phyloP scores from a whole-genome alignment of 2,888 invertebrate genomes.

The Eupithecia centaureata region DNA sequence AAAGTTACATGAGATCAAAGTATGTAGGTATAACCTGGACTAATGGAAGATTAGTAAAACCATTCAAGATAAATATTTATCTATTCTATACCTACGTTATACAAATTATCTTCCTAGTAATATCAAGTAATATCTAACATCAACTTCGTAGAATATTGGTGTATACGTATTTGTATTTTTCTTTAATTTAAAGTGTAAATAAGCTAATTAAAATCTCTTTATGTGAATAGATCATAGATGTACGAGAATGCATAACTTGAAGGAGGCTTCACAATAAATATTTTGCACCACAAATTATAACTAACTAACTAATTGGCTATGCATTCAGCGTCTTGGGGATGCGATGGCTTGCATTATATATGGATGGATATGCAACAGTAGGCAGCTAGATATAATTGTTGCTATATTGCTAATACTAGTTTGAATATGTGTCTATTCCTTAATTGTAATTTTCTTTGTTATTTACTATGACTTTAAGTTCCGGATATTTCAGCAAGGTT shows the following conservation, averaged over 20 bases:
- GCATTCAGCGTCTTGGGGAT: no score
- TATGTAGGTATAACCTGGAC: slow-evolving; percentile 4
- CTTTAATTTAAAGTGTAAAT: background rate
- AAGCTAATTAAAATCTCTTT: background rate
- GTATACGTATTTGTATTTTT: background rate
- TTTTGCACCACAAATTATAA: background rate
- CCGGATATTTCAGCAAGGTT: background rate
- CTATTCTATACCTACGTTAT: background rate
- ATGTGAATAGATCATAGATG: background rate
- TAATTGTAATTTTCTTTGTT: no score
- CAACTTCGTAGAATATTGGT: background rate
- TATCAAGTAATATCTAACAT: slow-evolving; percentile 5
- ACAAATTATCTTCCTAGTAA: slow-evolving; percentile 1
- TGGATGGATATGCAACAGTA: no score
- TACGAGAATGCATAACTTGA: background rate
- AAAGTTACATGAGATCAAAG: slow-evolving; percentile 28
- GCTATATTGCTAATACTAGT: no score
- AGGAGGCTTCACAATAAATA: background rate
- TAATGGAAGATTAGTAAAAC: slow-evolving; percentile 1
- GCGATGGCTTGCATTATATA: no score
- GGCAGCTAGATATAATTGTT: no score
- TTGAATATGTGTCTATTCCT: no score
- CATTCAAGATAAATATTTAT: background rate
- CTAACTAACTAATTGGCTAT: no score
- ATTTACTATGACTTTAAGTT: background rate